Percentiles rank a stretch among this genome's conserved stretches.
phyloP scores from a whole-genome alignment of 2,888 invertebrate genomes.

The Leucoma salicis region DNA sequence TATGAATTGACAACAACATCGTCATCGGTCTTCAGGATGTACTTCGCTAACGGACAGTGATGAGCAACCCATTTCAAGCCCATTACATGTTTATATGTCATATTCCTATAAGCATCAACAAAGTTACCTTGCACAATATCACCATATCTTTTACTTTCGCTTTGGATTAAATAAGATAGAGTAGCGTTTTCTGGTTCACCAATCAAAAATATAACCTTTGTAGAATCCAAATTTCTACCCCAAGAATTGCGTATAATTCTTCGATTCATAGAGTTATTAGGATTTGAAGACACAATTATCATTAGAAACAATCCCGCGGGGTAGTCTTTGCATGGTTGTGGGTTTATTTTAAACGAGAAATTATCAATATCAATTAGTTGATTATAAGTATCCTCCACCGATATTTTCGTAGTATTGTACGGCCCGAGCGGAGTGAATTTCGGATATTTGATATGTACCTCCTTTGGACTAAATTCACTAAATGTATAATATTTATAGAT shows the following conservation, averaged over 20 bases:
- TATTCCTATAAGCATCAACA: constrained; percentile 88
- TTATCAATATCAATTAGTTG: constrained; percentile 81
- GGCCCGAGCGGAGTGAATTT: constrained; percentile 51
- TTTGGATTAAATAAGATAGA: constrained; percentile 56
- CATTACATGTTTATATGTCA: constrained; percentile 93
- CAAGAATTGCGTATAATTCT: constrained; percentile 87
- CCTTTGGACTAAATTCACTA: constrained; percentile 13
- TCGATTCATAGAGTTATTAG: constrained; percentile 84
- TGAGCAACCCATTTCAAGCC: constrained; percentile 89
- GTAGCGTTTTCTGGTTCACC: constrained; percentile 64
- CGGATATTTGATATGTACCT: constrained; percentile 42
- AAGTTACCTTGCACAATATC: constrained; percentile 91
- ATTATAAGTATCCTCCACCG: constrained; percentile 45
- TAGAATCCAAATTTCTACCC: constrained; percentile 81
- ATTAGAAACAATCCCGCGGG: constrained; percentile 77
- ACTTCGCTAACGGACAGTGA: constrained; percentile 86
- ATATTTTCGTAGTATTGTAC: constrained; percentile 33
- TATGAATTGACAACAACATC: constrained; percentile 89
- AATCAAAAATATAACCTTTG: constrained; percentile 85
- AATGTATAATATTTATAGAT: constrained; percentile 40
- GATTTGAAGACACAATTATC: constrained; percentile 86
- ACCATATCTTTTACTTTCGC: constrained; percentile 80
- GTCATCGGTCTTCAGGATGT: constrained; percentile 88
- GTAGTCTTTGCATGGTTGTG: constrained; percentile 76
- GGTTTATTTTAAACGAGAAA: constrained; percentile 84